These are phyloP conservation scores for Atrichornis clamosus DNA, from an alignment of 2,113 vertebrate species.

Conservation along the genomic window DNA sequence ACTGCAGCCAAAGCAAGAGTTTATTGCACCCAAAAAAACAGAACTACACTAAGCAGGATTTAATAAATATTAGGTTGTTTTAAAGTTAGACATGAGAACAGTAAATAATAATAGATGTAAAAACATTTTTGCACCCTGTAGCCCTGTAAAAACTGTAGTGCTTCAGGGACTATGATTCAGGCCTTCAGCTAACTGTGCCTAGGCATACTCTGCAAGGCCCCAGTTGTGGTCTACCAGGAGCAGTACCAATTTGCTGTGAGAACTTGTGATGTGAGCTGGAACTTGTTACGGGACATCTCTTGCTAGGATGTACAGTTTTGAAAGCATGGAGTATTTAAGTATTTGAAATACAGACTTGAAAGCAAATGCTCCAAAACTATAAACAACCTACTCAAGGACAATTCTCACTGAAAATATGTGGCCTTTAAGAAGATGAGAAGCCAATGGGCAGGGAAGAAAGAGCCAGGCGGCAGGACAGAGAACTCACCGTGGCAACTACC, in stretches of 20 bases:
- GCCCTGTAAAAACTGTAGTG: background rate
- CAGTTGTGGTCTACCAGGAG: background rate
- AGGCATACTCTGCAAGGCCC: background rate
- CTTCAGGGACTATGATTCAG: background rate
- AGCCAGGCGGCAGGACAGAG: background rate
- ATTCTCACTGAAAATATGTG: background rate
- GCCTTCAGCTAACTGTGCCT: background rate
- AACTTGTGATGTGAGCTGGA: background rate
- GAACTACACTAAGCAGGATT: background rate
- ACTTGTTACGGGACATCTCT: background rate
- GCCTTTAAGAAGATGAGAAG: background rate
- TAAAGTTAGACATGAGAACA: background rate
- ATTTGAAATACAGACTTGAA: background rate
- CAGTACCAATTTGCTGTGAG: background rate
- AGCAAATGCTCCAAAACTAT: background rate
- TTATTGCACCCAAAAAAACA: background rate
- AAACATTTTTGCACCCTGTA: background rate
- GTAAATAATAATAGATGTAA: background rate
- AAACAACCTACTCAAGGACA: accelerated
- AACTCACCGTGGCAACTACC: accelerated
- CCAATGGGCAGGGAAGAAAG: background rate
- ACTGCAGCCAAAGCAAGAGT: background rate
- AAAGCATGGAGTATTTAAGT: background rate
- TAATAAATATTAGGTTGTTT: background rate
- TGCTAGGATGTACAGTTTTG: background rate